These are phyloP conservation scores for Progne subis DNA, from an alignment of 2,113 vertebrate species.

Conservation along the genomic window DNA sequence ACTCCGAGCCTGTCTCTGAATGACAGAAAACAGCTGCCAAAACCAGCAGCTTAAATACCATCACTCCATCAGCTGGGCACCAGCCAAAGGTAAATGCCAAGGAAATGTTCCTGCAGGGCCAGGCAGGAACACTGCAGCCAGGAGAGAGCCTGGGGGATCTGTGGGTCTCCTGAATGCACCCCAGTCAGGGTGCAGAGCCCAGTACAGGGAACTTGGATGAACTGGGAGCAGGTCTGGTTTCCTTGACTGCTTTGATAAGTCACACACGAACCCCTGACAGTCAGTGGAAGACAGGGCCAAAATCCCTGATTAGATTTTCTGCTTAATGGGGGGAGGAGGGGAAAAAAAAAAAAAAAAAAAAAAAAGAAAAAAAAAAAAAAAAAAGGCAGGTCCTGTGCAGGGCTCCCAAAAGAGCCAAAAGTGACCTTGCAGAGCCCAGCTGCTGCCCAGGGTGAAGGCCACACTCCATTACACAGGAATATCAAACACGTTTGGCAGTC, in stretches of 20 bases:
- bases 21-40: background rate
- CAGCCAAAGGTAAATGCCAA: background rate
- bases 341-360: too few species aligned
- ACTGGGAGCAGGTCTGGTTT: background rate
- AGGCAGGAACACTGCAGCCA: background rate
- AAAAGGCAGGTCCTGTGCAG: background rate
- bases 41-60: background rate
- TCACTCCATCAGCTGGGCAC: background rate
- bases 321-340: background rate
- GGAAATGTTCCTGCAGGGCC: background rate
- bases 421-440: background rate
- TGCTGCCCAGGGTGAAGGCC: background rate
- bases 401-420: background rate
- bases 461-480: background rate
- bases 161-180: fast-evolving
- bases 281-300: background rate
- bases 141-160: background rate
- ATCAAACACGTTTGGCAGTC: background rate
- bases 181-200: background rate
- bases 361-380: background rate
- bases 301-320: background rate
- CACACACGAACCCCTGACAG: fast-evolving
- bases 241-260: background rate
- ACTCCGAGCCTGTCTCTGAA: background rate
- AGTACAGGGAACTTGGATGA: fast-evolving